These are phyloP conservation scores for Antheraea mylitta DNA, from an alignment of 1,140 invertebrate genomes.

Conservation along the genomic window DNA sequence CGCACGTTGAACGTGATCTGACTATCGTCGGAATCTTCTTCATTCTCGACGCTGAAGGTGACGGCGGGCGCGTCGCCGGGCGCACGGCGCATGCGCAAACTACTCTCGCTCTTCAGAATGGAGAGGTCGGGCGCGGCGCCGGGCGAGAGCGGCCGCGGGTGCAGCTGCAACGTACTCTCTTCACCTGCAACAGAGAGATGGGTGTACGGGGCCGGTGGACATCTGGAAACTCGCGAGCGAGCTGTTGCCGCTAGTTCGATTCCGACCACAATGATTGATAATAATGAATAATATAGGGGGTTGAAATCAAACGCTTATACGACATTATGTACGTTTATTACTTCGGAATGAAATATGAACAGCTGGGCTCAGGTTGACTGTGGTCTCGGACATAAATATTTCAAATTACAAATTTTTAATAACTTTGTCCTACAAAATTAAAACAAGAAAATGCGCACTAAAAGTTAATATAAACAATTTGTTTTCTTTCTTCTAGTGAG, in stretches of 20 bases:
- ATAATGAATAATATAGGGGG: not conserved
- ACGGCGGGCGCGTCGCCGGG: conserved; percentile 47
- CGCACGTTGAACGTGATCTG: conserved; percentile 58
- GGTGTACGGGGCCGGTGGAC: conserved; percentile 25
- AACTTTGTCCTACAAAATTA: not conserved
- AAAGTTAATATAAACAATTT: no score
- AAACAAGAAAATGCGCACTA: no score
- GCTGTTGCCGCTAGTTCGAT: not conserved
- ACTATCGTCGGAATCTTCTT: conserved; percentile 49
- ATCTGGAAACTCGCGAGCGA: not conserved
- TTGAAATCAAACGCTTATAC: conserved; percentile 12
- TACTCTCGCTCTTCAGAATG: conserved; percentile 34
- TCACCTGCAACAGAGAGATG: conserved; percentile 51
- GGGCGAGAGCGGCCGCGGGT: conserved; percentile 20
- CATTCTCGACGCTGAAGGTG: conserved; percentile 64
- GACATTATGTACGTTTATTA: conserved; percentile 5
- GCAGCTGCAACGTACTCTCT: conserved; percentile 41
- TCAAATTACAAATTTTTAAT: not conserved
- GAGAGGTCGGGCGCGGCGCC: conserved; percentile 27
- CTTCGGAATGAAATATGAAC: not conserved
- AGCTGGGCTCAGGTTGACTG: not conserved
- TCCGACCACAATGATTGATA: not conserved
- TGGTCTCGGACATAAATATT: not conserved
- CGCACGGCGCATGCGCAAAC: conserved; percentile 32
- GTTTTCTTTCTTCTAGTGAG: no score